Base-by-base conservation (phyloP, 2,888 invertebrate genomes). In the Scaptomyza parva region DNA sequence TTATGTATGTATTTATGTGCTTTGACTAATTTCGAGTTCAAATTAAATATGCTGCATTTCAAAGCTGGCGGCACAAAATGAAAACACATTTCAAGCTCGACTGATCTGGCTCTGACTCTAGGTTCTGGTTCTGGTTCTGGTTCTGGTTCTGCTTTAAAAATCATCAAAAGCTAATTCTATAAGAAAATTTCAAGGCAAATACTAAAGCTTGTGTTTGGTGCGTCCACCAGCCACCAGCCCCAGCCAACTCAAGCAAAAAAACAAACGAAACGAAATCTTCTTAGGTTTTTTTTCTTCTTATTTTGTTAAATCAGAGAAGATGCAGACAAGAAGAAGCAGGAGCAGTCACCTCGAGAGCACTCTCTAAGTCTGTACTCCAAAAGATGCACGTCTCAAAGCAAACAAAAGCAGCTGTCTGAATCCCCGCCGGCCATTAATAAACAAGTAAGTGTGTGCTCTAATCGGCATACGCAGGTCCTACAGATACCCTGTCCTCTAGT, bases 221-320 rank as follows among this genome's bases (percentile, higher is more conserved):
- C n/a, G n/a, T n/a, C n/a, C n/a, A n/a, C n/a, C n/a, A n/a, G n/a
- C n/a, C n/a, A n/a, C n/a, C n/a, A 35, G 14, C 57, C 54, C 55
- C 59, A 37, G 28, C 20, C 55, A 61, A 61, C 61, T 58, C 30
- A 50, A 52, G 64, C 64, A 63, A 60, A 80, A 80, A 75, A 78
- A 17, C 37, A 37, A 37, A 37, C 37, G 70, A 82, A 79, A 71
- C 58, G 52, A 82, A 80, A 80, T 80, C 86, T 83, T 71, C 79
- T 80, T 86, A 82, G 51, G 37, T 7, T 14, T 37, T 37, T 17
- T 37, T 37, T 37, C 0, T 9, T 37, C 9, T 37, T 9, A 2
- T 37, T 14, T 50, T 58, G n/a, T 62, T 30, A 35, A 62, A 62
- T 44, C 18, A 33, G 35, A 45, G 22, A 45, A 50, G 12, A 35